Conservation (phyloP, 2,113 vertebrate species). For the Pangasianodon gigas region DNA sequence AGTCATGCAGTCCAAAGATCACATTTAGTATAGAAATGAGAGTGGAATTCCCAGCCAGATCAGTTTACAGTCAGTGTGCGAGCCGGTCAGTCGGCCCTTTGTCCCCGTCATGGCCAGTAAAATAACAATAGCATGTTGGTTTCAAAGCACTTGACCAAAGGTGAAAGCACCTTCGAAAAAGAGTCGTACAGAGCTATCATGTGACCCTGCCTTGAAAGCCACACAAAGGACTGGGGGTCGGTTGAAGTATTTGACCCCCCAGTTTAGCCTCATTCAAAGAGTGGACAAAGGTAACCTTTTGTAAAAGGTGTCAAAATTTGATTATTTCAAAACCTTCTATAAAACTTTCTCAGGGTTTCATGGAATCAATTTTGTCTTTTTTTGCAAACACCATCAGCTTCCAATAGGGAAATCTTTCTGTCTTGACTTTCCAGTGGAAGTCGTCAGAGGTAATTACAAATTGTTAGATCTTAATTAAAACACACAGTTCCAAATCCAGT, state of each 20-base stretch:
- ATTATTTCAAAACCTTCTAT: slow-evolving; percentile 7
- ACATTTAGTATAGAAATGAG: slow-evolving; percentile 85
- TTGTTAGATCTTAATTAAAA: slow-evolving; percentile 13
- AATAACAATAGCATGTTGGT: slow-evolving; percentile 75
- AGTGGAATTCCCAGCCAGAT: slow-evolving; percentile 84
- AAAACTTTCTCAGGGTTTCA: not conserved
- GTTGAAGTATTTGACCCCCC: slow-evolving; percentile 47
- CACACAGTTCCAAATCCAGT: not conserved
- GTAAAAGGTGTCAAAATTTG: slow-evolving; percentile 44
- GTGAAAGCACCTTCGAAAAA: slow-evolving; percentile 62
- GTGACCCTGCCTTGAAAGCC: slow-evolving; percentile 60
- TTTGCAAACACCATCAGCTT: not conserved
- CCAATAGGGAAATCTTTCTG: not conserved
- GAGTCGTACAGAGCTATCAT: slow-evolving; percentile 63
- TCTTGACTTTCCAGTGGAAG: slow-evolving; percentile 18
- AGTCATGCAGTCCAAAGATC: slow-evolving; percentile 87
- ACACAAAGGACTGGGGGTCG: slow-evolving; percentile 56
- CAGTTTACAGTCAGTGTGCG: slow-evolving; percentile 76
- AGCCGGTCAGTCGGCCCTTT: slow-evolving; percentile 63
- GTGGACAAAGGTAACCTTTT: slow-evolving; percentile 62
- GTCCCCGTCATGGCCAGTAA: slow-evolving; percentile 74
- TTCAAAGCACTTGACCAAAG: slow-evolving; percentile 72
- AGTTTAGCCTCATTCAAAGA: slow-evolving; percentile 63
- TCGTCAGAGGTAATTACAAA: not conserved
- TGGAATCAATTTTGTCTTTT: not conserved